Conservation (phyloP, 2,797 vertebrate genomes). For the Neosilurus hyrtlii region DNA sequence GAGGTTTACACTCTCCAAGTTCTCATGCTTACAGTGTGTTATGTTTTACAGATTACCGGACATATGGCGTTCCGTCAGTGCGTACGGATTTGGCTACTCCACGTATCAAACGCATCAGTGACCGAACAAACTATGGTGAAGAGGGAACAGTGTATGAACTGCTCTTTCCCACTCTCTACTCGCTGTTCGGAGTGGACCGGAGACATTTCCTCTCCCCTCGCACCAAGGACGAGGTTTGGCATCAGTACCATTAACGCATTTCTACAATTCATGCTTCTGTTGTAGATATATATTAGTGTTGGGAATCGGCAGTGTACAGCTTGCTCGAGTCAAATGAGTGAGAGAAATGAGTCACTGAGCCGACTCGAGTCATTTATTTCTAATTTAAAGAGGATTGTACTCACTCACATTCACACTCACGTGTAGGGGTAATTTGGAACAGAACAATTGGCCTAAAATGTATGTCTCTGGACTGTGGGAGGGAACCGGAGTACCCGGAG, state of each 20-base stretch:
- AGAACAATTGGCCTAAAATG: too few relatives aligned
- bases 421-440: too few relatives aligned
- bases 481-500: too few relatives aligned
- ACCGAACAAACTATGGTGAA: conserved; percentile 81
- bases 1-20: not conserved
- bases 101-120: conserved; percentile 69
- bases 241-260: not conserved
- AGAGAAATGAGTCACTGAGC: too few relatives aligned
- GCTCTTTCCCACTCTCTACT: conserved; percentile 76
- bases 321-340: too few relatives aligned
- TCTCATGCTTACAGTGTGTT: not conserved
- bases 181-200: conserved; percentile 74
- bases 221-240: conserved; percentile 79
- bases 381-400: too few relatives aligned
- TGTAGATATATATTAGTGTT: not conserved
- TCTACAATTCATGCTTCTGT: not conserved
- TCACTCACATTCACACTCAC: too few relatives aligned
- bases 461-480: too few relatives aligned
- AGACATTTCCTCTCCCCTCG: conserved; percentile 76
- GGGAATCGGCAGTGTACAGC: too few relatives aligned
- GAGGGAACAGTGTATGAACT: conserved; percentile 66
- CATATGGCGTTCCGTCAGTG: conserved; percentile 76
- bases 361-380: too few relatives aligned
- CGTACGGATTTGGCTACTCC: conserved; percentile 78
- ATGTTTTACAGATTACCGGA: conserved; percentile 65